Percentiles rank a stretch among this genome's conserved stretches.
These are phyloP conservation scores for Hemithea aestivaria DNA, from an alignment of 2,888 invertebrate species.

Conservation along the genomic window DNA sequence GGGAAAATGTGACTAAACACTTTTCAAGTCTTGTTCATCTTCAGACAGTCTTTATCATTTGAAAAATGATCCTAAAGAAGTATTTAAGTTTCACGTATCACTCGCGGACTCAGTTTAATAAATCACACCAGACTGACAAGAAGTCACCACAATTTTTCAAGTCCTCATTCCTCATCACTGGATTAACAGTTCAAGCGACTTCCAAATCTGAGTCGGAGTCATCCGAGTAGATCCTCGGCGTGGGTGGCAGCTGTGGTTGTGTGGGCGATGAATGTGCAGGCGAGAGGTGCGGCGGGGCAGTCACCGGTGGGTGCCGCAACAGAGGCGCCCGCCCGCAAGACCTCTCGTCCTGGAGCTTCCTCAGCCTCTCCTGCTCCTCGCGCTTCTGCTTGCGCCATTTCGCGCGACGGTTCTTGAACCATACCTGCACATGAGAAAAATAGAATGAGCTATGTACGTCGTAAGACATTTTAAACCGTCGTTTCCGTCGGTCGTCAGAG, in stretches of 20 bases:
- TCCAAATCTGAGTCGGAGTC: constrained; percentile 90
- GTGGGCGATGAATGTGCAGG: constrained; percentile 43
- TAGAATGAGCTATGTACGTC: not conserved
- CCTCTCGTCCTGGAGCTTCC: constrained; percentile 90
- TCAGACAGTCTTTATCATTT: no score
- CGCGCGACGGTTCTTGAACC: constrained; percentile 97
- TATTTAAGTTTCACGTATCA: no score
- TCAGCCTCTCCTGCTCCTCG: constrained; percentile 89
- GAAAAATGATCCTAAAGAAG: no score
- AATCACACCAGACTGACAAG: no score
- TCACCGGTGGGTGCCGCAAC: constrained; percentile 36
- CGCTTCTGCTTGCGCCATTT: constrained; percentile 98
- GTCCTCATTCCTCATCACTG: no score
- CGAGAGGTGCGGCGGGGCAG: constrained; percentile 37
- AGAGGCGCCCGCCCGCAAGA: constrained; percentile 63
- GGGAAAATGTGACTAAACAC: no score
- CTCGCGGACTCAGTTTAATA: no score
- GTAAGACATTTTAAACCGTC: no score
- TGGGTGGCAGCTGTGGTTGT: constrained; percentile 48
- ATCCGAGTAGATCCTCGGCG: constrained; percentile 77
- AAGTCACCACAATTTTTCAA: no score
- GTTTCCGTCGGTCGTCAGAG: no score
- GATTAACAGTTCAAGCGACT: constrained; percentile 85
- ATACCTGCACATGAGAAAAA: constrained; percentile 84
- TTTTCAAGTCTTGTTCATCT: no score